These are phyloP conservation scores for Sphenopsis melanotis DNA, from an alignment of 2,797 vertebrate genomes.

Conservation along the genomic window DNA sequence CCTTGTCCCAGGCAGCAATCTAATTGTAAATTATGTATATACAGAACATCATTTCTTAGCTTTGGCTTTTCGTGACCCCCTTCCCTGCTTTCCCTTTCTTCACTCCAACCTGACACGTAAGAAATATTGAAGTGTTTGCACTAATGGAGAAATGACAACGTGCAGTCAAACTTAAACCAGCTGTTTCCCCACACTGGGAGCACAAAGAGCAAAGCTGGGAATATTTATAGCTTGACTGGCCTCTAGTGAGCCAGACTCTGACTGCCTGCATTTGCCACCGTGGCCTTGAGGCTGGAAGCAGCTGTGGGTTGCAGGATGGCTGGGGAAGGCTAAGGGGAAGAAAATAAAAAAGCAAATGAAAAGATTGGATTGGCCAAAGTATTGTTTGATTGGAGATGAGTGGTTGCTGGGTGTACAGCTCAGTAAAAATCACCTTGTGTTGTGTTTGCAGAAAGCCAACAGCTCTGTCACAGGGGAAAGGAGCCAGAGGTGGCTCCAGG, in stretches of 20 bases:
- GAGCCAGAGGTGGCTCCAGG: neutral
- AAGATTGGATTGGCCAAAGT: neutral
- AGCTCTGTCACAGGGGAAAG: neutral
- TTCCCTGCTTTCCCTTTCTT: conserved; percentile 61
- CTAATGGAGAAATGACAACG: conserved; percentile 53
- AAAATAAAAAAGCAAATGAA: neutral
- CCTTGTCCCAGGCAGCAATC: conserved; percentile 4
- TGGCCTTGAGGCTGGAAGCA: conserved; percentile 13
- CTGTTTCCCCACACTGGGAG: conserved; percentile 51
- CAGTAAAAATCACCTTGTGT: neutral
- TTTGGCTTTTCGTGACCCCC: conserved; percentile 27
- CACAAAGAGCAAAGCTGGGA: conserved; percentile 40
- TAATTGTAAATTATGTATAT: conserved; percentile 40
- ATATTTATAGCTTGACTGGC: conserved; percentile 66
- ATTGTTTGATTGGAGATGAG: neutral
- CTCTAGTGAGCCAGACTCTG: conserved; percentile 37
- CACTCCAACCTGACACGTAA: conserved; percentile 53
- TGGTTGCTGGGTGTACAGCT: neutral
- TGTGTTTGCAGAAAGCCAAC: neutral
- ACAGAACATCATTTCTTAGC: conserved; percentile 37
- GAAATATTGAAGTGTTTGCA: conserved; percentile 57
- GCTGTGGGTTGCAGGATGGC: neutral
- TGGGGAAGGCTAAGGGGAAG: neutral
- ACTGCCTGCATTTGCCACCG: conserved; percentile 24
- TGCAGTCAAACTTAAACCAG: conserved; percentile 70